Percentiles rank a stretch among this genome's conserved stretches.
Conservation (phyloP, 2,888 invertebrate species). For the Odiellus spinosus region DNA sequence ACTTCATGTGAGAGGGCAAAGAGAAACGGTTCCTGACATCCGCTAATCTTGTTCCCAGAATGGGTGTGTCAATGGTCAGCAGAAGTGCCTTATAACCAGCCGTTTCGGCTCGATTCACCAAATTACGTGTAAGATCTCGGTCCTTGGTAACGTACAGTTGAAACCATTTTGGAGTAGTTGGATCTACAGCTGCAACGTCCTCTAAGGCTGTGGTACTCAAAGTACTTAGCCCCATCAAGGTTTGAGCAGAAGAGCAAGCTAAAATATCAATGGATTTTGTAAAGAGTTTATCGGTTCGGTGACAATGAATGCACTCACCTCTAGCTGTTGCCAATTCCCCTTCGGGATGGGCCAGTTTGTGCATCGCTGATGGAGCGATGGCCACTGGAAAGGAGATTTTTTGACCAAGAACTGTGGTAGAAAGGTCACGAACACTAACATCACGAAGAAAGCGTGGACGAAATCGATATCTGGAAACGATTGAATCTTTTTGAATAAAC, state of each 20-base stretch:
- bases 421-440: conserved; percentile 10
- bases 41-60: conserved; percentile 63
- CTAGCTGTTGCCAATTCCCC: conserved; percentile 67
- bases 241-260: conserved; percentile 53
- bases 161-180: conserved; percentile 65
- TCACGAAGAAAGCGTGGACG: conserved; percentile 16
- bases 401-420: conserved; percentile 40
- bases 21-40: conserved; percentile 70
- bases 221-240: conserved; percentile 67
- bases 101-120: conserved; percentile 60
- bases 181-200: conserved; percentile 62
- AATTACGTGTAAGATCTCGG: conserved; percentile 40
- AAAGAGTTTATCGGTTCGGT: not conserved
- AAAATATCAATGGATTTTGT: not conserved
- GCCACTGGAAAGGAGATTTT: conserved; percentile 50
- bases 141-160: conserved; percentile 80
- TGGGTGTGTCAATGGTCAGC: conserved; percentile 72
- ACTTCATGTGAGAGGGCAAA: conserved; percentile 62
- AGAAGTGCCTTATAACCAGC: conserved; percentile 75
- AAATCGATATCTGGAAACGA: conserved; percentile 6
- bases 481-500: no score
- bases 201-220: conserved; percentile 73
- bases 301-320: conserved; percentile 36
- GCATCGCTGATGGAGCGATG: conserved; percentile 78
- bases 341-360: conserved; percentile 72